A percentile compares a stretch with the other conserved stretches of the same genome.
Evolutionary conservation across 1,140 invertebrate species (phyloP).

Genomic region (Ceratina calcarata): DNA sequence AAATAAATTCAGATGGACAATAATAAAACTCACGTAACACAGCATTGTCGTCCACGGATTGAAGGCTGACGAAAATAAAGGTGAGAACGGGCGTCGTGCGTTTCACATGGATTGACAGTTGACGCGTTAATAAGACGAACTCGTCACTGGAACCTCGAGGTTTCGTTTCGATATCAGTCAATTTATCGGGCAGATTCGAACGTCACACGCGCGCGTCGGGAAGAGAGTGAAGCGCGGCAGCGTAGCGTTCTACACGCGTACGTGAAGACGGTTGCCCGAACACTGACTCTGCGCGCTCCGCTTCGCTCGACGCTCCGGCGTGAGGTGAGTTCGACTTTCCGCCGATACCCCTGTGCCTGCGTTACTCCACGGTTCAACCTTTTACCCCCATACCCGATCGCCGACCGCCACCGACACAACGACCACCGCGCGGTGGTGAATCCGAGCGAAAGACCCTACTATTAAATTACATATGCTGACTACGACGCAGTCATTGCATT

Average conservation of each 20-base stretch:
- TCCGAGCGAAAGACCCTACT: not conserved
- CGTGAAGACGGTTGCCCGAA: conserved; percentile 73
- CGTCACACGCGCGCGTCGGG: no score
- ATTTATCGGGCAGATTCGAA: not conserved
- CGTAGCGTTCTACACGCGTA: conserved; percentile 53
- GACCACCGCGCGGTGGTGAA: not conserved
- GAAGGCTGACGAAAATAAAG: not conserved
- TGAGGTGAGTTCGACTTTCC: conserved; percentile 66
- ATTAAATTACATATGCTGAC: no score
- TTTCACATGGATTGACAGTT: not conserved
- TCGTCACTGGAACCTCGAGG: not conserved
- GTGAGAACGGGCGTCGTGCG: not conserved
- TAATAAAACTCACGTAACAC: conserved; percentile 70
- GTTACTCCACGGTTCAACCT: conserved; percentile 49
- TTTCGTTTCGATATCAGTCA: not conserved
- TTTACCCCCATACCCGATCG: conserved; percentile 14
- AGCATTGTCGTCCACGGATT: conserved; percentile 57
- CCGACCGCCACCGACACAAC: not conserved
- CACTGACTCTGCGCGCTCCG: conserved; percentile 73
- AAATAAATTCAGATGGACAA: not conserved
- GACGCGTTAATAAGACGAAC: not conserved
- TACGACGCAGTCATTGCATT: no score
- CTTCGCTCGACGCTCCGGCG: conserved; percentile 61
- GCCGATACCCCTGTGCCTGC: conserved; percentile 61
- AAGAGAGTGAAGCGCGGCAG: not conserved